phyloP scores from a whole-genome alignment of 1,140 invertebrate genomes.

The Pseudomyrmex dendroicus region DNA sequence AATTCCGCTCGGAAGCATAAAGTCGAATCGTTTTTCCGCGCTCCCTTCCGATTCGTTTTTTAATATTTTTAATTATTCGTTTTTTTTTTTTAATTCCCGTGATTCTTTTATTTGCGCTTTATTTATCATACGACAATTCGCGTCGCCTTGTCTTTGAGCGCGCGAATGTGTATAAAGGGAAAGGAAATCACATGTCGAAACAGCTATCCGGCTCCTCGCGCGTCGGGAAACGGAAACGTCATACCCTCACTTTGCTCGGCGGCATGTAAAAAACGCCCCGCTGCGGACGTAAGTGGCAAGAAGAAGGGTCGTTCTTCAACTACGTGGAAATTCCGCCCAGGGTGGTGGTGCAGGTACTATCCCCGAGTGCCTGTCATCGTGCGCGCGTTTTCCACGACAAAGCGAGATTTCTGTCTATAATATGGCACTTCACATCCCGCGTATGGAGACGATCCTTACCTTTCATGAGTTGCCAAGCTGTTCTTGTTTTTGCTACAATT shows the following conservation, averaged over 20 bases:
- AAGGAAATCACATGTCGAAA: conserved; percentile 44
- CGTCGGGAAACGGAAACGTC: conserved; percentile 14
- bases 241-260: conserved; percentile 28
- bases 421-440: neutral
- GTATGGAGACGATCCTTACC: neutral
- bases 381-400: neutral
- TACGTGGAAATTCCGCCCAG: conserved; percentile 20
- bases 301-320: conserved; percentile 18
- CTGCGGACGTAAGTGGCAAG: conserved; percentile 19
- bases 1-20: too few relatives aligned
- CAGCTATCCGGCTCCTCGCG: neutral
- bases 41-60: neutral
- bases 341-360: neutral
- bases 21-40: neutral
- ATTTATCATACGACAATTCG: neutral
- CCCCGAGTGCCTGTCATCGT: neutral
- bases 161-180: neutral
- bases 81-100: neutral
- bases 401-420: conserved; percentile 1
- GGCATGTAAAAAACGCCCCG: conserved; percentile 45
- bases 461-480: neutral
- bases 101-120: neutral
- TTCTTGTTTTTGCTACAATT: neutral
- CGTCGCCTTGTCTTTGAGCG: neutral
- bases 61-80: neutral